A percentile compares a stretch with the other conserved stretches of the same genome.
These are phyloP conservation scores for Cherax quadricarinatus DNA, from an alignment of 1,140 invertebrate species.

Conservation along the genomic window DNA sequence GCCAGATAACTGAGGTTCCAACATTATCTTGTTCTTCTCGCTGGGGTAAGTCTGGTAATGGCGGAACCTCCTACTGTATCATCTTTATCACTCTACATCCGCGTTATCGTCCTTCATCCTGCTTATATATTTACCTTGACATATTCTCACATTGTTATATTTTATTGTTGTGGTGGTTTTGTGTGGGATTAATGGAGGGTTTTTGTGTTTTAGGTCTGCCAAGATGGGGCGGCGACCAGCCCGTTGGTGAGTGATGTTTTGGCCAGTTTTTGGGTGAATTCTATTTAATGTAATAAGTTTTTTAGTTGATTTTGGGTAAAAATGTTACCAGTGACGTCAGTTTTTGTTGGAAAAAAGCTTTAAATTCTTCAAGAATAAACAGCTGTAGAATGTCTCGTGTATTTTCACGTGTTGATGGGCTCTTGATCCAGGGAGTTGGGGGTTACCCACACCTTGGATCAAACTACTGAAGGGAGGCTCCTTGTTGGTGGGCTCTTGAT, in stretches of 20 bases:
- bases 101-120: neutral
- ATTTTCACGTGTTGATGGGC: neutral
- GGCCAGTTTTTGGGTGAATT: neutral
- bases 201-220: neutral
- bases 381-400: neutral
- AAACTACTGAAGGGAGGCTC: too few species aligned
- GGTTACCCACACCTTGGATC: too few species aligned
- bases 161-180: neutral
- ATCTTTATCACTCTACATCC: neutral
- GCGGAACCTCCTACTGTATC: neutral
- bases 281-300: neutral
- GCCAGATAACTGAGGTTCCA: neutral
- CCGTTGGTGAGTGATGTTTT: neutral
- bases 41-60: neutral
- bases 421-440: too few species aligned
- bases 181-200: neutral
- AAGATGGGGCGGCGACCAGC: constrained; percentile 2
- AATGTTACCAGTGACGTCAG: neutral
- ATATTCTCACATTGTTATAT: neutral
- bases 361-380: neutral
- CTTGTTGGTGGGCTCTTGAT: too few species aligned
- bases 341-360: neutral
- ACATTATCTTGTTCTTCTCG: neutral
- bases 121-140: too few species aligned
- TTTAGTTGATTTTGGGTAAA: neutral